phyloP scores from a whole-genome alignment of 2,113 vertebrate species.

The Capreolus pygargus region DNA sequence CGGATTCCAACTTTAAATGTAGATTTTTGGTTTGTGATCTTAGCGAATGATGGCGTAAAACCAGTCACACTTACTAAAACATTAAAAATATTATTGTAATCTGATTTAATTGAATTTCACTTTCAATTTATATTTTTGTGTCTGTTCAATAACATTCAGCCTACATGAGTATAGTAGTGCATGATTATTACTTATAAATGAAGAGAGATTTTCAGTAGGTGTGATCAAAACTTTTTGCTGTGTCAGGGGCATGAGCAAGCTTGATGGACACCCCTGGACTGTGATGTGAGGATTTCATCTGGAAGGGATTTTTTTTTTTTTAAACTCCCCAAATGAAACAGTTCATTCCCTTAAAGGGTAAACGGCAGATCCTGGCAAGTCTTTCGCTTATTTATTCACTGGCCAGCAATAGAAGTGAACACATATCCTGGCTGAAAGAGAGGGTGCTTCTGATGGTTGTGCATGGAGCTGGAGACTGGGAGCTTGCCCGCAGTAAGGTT shows the following conservation, averaged over 20 bases:
- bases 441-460: background rate
- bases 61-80: background rate
- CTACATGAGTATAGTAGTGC: background rate
- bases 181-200: background rate
- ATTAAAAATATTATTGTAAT: background rate
- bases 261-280: background rate
- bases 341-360: constrained; percentile 70
- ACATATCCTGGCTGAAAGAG: background rate
- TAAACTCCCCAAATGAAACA: constrained; percentile 1
- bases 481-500: fast-evolving
- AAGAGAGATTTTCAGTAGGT: background rate
- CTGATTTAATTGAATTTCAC: background rate
- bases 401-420: constrained; percentile 40
- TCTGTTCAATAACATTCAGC: background rate
- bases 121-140: background rate
- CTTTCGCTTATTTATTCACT: constrained; percentile 50
- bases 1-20: background rate
- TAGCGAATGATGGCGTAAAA: background rate
- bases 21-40: background rate
- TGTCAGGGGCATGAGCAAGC: background rate
- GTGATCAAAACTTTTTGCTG: background rate
- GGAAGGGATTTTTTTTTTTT: background rate
- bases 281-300: background rate
- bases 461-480: background rate
- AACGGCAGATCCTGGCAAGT: constrained; percentile 9